Evolutionary conservation across 2,113 vertebrate species (phyloP).

Genomic region (Microcebus tavaratra): DNA sequence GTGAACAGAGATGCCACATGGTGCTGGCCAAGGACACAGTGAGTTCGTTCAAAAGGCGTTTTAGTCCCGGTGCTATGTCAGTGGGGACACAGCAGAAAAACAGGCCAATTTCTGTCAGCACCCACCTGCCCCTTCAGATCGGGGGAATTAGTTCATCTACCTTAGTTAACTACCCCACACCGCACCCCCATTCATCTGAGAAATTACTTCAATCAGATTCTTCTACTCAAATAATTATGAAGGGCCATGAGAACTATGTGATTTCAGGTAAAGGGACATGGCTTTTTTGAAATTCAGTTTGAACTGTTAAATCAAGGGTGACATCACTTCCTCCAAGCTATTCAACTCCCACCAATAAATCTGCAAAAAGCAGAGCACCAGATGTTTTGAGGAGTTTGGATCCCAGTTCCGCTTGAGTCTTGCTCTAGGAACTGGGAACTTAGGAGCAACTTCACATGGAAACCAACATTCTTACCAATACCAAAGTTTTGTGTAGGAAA

Average conservation of each 20-base stretch:
- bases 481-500: not conserved
- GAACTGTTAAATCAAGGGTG: not conserved
- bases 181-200: not conserved
- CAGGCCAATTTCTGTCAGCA: not conserved
- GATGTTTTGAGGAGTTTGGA: not conserved
- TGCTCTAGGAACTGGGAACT: not conserved
- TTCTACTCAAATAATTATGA: not conserved
- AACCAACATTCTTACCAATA: not conserved
- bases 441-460: not conserved
- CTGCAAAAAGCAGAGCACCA: not conserved
- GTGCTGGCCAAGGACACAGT: conserved; percentile 46
- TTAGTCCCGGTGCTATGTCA: not conserved
- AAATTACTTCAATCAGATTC: not conserved
- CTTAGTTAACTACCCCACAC: too few relatives aligned
- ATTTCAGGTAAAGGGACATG: not conserved
- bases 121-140: not conserved
- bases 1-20: not conserved
- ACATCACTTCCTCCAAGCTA: not conserved
- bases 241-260: not conserved
- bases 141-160: not conserved
- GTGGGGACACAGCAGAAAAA: not conserved
- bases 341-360: not conserved
- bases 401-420: not conserved
- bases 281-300: not conserved
- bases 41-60: not conserved